Conservation (phyloP, 64 coral and sea anemone genomes). For the Stichodactyla mertensii region DNA sequence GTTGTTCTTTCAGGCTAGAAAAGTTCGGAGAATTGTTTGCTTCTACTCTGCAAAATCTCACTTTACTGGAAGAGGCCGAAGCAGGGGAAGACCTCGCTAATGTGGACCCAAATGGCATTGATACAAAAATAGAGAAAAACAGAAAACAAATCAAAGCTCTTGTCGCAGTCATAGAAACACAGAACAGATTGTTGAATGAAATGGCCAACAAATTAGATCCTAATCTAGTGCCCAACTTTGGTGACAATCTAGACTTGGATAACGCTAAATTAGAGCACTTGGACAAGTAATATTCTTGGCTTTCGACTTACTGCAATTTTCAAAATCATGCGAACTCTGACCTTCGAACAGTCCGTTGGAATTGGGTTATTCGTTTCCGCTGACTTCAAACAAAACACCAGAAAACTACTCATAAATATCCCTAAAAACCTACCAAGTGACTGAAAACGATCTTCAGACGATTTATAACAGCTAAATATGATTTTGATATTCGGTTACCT, state of each 20-base stretch:
- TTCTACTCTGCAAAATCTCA: neutral
- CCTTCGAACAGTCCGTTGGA: no score
- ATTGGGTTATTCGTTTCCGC: no score
- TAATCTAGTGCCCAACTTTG: neutral
- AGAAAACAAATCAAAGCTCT: constrained; percentile 13
- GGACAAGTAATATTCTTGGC: neutral
- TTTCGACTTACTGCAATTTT: no score
- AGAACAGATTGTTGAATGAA: neutral
- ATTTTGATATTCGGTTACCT: no score
- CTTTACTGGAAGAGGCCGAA: no score
- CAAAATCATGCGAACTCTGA: no score
- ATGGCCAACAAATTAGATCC: neutral
- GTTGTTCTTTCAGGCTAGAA: neutral
- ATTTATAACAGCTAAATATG: no score
- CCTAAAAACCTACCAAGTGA: no score
- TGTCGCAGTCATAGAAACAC: neutral
- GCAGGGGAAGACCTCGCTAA: neutral
- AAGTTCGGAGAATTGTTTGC: neutral
- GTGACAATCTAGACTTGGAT: neutral
- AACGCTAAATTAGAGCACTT: neutral
- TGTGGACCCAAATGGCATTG: neutral
- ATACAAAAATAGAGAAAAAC: neutral
- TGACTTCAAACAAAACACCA: no score
- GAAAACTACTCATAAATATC: no score
- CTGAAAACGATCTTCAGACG: no score